Base-by-base conservation (phyloP, 2,113 vertebrate species). In the Odontophorus gujanensis region DNA sequence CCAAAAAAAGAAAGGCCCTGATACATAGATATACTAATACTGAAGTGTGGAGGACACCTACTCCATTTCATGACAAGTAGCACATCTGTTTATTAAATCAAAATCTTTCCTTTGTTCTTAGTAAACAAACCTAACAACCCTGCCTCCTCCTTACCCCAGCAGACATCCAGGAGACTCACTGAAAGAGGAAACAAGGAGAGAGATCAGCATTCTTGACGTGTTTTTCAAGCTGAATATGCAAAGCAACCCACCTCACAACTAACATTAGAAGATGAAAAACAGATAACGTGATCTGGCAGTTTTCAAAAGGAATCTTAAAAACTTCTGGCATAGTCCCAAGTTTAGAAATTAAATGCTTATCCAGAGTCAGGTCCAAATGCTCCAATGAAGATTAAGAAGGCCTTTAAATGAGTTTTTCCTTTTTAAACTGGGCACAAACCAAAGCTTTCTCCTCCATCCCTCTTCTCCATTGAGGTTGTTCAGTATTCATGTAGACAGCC, bases 221-320 rank as follows among this genome's bases (percentile, higher is more conserved):
- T 90, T 96, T 91, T 86, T 95, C 78, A 69, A 85, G 88, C 18
- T 1, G 2, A 94, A 82, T 87, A 93, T 93, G 91, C 92, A 93
- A 93, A 96, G 79, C 69, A 90, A 21, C 89, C 87, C 42, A 95
- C 86, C 92, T 92, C 75, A 25, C 86, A 92, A 81, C 86, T 92
- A 81, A 62, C 71, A 69, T 76, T 74, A 87, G 92, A 94, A 91
- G 92, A 94, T 95, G 94, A 89, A 95, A 94, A 96, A 89, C 69
- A 87, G 94, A 93, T 96, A 95, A 93, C 0, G 11, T 90, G 84
- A 95, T 94, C 87, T 96, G 86, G 84, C 92, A 91, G 84, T 91
- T 92, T 91, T 87, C 75, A 94, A 93, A 95, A 91, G 74, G 36
- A 78, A 89, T 94, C 85, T 92, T 93, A 72, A 88, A 93, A 90